phyloP scores from a whole-genome alignment of 2,113 vertebrate species.

The Equus przewalskii region DNA sequence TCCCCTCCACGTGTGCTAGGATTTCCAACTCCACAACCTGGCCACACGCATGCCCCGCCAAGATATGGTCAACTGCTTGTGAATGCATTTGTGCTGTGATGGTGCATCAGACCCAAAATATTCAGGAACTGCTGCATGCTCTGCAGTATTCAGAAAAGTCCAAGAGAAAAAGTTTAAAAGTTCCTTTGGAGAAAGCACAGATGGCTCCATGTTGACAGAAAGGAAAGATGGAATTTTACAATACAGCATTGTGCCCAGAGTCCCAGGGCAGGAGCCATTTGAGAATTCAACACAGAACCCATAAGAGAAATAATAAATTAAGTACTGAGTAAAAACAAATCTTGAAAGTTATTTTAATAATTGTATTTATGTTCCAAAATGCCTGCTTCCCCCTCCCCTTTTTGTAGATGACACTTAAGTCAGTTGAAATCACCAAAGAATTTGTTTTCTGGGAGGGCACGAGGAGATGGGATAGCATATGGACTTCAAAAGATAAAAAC shows the following conservation, averaged over 20 bases:
- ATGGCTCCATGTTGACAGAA: not conserved
- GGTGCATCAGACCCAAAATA: not conserved
- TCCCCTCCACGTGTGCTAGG: not conserved
- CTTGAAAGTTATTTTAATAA: slow-evolving; percentile 40
- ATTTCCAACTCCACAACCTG: not conserved
- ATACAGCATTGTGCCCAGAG: not conserved
- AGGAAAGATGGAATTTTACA: slow-evolving; percentile 46
- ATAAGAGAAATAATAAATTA: slow-evolving; percentile 56
- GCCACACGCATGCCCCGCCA: not conserved
- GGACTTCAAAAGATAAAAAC: slow-evolving; percentile 30
- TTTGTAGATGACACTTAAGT: not conserved
- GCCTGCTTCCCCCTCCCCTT: not conserved
- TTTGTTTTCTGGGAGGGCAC: not conserved
- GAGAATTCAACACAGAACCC: slow-evolving; percentile 18
- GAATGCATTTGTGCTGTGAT: not conserved
- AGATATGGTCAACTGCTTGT: not conserved
- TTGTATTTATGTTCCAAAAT: slow-evolving; percentile 58
- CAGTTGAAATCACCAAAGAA: slow-evolving; percentile 59
- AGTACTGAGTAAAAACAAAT: slow-evolving; percentile 31
- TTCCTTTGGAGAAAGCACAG: slow-evolving; percentile 37
- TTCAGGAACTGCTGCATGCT: not conserved
- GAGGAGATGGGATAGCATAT: not conserved
- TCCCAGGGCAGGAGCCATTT: not conserved
- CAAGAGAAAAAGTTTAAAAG: not conserved
- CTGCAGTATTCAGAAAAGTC: slow-evolving; percentile 33